Conservation (phyloP, 2,888 invertebrate species). For the Aporophyla lueneburgensis region DNA sequence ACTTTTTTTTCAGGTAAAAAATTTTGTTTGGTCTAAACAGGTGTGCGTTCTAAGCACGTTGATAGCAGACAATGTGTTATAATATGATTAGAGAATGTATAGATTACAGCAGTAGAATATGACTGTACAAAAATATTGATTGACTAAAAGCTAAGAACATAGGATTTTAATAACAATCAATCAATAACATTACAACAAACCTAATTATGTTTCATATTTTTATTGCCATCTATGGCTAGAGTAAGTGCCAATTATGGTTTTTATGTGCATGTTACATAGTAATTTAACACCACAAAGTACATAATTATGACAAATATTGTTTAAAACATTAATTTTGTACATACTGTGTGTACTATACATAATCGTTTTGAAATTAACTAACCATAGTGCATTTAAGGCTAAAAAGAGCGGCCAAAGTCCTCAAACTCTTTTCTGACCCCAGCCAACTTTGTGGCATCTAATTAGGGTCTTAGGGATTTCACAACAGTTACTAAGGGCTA, state of each 20-base stretch:
- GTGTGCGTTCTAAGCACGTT: neutral
- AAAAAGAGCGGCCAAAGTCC: slow-evolving; percentile 31
- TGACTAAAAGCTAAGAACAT: neutral
- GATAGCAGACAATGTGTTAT: too few species aligned
- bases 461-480: slow-evolving; percentile 39
- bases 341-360: neutral
- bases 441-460: slow-evolving; percentile 16
- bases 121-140: neutral
- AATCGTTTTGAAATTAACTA: neutral
- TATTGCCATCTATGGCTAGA: neutral
- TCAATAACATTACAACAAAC: neutral
- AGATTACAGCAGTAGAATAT: too few species aligned
- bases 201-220: slow-evolving; percentile 6
- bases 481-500: slow-evolving; percentile 21
- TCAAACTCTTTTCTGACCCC: slow-evolving; percentile 22
- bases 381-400: neutral
- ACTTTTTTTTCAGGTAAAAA: neutral
- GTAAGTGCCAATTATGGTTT: neutral
- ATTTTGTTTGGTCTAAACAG: too few species aligned
- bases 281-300: slow-evolving; percentile 24
- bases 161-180: neutral
- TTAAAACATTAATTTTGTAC: slow-evolving; percentile 19
- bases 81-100: neutral
- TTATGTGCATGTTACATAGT: slow-evolving; percentile 24
- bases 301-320: slow-evolving; percentile 16